A percentile compares a stretch with the other conserved stretches of the same genome.
These are phyloP conservation scores for Crotalus viridis DNA, from an alignment of 2,113 vertebrate species.

Conservation along the genomic window DNA sequence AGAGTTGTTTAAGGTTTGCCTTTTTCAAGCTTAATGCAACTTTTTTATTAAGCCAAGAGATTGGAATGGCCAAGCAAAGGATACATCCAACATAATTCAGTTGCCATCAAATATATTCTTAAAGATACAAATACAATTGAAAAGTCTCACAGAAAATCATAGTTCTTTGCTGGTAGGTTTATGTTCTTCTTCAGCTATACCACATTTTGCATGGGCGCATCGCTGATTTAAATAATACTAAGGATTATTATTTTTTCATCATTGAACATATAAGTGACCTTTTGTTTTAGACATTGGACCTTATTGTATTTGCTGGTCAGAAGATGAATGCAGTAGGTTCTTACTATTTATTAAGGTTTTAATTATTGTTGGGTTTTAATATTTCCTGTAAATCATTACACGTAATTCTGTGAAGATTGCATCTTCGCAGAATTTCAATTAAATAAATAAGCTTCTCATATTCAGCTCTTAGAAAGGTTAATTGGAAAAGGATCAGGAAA, in stretches of 20 bases:
- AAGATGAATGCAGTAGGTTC: neutral
- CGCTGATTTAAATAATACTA: neutral
- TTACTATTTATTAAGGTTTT: neutral
- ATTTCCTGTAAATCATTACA: neutral
- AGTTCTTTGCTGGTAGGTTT: neutral
- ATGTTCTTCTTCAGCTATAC: neutral
- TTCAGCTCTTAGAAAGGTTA: neutral
- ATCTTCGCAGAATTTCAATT: neutral
- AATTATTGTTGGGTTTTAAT: neutral
- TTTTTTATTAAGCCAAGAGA: neutral
- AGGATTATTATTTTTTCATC: neutral
- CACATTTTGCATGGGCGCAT: neutral
- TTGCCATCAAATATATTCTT: neutral
- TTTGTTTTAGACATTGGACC: neutral
- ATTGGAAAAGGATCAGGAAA: neutral
- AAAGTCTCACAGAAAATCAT: neutral
- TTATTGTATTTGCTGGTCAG: neutral
- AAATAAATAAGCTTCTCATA: neutral
- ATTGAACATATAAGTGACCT: neutral
- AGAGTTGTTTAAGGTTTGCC: conserved; percentile 2
- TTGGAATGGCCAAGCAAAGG: neutral
- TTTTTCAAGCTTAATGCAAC: neutral
- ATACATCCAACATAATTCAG: neutral
- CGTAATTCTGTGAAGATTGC: neutral
- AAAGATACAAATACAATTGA: neutral